Evolutionary conservation across 1,140 invertebrate genomes (phyloP).

Genomic region (Trissolcus basalis): DNA sequence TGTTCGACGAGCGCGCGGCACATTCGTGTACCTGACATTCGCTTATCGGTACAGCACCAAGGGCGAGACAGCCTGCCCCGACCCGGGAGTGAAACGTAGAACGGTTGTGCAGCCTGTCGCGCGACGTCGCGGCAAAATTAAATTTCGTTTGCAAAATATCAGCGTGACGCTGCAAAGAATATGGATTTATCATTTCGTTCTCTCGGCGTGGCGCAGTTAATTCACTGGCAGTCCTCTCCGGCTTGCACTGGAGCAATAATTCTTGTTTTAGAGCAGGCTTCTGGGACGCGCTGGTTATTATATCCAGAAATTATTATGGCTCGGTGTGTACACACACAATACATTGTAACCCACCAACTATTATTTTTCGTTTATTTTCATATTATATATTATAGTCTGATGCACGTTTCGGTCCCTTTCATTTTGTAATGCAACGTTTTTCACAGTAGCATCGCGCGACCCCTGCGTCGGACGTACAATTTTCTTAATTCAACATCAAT

Average conservation of each 20-base stretch:
- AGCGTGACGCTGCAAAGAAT: slow-evolving; percentile 24
- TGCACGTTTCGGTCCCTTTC: background rate
- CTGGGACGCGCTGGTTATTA: slow-evolving; percentile 36
- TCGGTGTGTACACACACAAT: slow-evolving; percentile 19
- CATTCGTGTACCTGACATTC: too few species aligned
- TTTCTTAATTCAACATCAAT: too few species aligned
- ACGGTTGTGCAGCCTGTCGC: too few species aligned
- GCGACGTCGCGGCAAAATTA: too few species aligned
- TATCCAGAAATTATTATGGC: slow-evolving; percentile 43
- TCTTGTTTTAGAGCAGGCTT: slow-evolving; percentile 47
- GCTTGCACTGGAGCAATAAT: slow-evolving; percentile 36
- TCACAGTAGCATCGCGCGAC: too few species aligned
- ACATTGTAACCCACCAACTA: slow-evolving; percentile 1
- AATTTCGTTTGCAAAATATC: slow-evolving; percentile 1
- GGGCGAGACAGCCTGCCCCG: too few species aligned
- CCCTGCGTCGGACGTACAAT: too few species aligned
- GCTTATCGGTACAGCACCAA: too few species aligned
- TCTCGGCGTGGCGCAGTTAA: slow-evolving; percentile 33
- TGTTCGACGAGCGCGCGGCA: slow-evolving; percentile 20
- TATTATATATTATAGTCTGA: background rate
- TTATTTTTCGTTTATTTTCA: slow-evolving; percentile 30
- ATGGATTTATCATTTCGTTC: slow-evolving; percentile 38
- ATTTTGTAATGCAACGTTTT: background rate
- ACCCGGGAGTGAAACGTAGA: too few species aligned
- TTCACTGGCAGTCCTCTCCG: slow-evolving; percentile 40